Percentiles rank a stretch among this genome's conserved stretches.
Conservation (phyloP, 2,888 invertebrate species). For the Himalopsyche anomala region DNA sequence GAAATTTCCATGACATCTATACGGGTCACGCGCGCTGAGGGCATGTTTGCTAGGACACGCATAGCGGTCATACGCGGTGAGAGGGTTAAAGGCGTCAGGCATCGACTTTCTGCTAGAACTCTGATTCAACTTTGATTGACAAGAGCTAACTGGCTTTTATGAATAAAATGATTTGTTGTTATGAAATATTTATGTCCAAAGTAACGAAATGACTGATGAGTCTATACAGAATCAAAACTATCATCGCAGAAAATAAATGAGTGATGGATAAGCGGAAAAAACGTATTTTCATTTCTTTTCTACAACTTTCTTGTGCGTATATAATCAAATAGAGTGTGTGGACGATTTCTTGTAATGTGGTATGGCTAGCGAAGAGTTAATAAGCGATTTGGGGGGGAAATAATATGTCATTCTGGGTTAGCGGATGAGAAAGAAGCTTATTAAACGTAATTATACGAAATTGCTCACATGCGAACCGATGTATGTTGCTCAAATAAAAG, state of each 20-base stretch:
- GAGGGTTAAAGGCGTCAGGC: no score
- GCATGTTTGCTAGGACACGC: no score
- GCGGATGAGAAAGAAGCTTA: constrained; percentile 32
- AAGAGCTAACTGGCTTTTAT: no score
- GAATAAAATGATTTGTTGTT: no score
- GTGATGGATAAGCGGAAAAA: not conserved
- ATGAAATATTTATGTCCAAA: no score
- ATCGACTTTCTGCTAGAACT: no score
- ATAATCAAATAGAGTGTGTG: constrained; percentile 37
- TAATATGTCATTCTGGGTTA: constrained; percentile 38
- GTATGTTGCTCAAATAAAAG: constrained; percentile 10
- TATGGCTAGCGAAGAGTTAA: not conserved
- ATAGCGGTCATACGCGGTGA: no score
- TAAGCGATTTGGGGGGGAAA: constrained; percentile 13
- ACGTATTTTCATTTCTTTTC: constrained; percentile 15
- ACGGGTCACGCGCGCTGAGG: no score
- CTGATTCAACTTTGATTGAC: no score
- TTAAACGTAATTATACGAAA: constrained; percentile 29
- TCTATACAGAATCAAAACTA: not conserved
- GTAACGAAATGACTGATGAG: not conserved
- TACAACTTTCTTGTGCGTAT: constrained; percentile 19
- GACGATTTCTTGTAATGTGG: not conserved
- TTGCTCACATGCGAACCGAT: constrained; percentile 35
- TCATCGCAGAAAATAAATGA: not conserved
- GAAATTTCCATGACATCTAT: no score